Conservation (phyloP, 2,113 vertebrate genomes). For the Suncus etruscus region DNA sequence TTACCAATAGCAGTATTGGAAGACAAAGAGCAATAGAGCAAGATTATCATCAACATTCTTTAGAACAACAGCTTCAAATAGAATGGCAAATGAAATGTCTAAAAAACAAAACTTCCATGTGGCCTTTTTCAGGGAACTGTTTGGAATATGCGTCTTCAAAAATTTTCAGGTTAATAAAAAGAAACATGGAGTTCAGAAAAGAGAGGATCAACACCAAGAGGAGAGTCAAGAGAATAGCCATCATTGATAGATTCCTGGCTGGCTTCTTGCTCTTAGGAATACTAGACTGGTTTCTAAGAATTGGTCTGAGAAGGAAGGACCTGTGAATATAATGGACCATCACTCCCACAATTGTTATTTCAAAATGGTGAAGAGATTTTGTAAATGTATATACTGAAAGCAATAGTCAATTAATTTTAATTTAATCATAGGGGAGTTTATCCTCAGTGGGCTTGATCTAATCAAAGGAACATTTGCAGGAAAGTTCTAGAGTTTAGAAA, state of each 20-base stretch:
- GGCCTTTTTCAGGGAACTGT: neutral
- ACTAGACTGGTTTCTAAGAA: neutral
- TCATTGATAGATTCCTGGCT: neutral
- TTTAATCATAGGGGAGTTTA: constrained; percentile 26
- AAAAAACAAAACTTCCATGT: neutral
- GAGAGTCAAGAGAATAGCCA: constrained; percentile 5
- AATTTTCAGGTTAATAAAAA: neutral
- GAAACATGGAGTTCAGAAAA: neutral
- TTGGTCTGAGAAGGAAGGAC: neutral
- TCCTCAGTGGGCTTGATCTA: neutral
- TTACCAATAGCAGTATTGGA: constrained; percentile 17
- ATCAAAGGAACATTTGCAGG: neutral
- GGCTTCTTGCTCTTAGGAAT: neutral
- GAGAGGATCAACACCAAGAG: neutral
- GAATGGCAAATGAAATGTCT: neutral
- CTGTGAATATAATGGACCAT: neutral
- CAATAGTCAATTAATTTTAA: neutral
- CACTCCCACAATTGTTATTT: neutral
- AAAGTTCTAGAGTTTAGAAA: neutral
- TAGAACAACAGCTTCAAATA: neutral
- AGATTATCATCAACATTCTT: neutral
- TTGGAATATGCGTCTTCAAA: neutral
- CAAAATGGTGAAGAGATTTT: constrained; percentile 8
- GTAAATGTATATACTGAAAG: neutral
- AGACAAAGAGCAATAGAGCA: constrained; percentile 8